Base-by-base conservation (phyloP, 1,140 invertebrate species). In the Drosophila lacteicornis region DNA sequence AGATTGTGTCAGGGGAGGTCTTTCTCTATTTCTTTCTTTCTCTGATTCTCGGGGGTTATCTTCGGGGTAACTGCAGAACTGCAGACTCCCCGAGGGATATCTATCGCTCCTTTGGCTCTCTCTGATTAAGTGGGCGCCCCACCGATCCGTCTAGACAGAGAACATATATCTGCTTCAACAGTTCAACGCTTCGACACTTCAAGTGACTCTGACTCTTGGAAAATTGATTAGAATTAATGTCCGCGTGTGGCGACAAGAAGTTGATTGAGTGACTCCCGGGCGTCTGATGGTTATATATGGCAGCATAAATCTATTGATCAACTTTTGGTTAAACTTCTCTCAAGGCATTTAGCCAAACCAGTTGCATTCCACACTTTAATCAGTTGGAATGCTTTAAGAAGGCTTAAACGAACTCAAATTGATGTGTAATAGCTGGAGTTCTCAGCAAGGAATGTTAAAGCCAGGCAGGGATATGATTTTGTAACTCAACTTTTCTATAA, bases 221-320 rank as follows among this genome's bases (percentile, higher is more conserved):
- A 90, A 90, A 91, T 91, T 90, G 79, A 90, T 90, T 90, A 85
- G 71, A 90, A 90, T 82, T 90, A 85, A 85, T 90, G 85, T 85
- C 84, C 81, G 70, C 70, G 67, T 73, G 82, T 69, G 63, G 62
- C 79, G 76, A 70, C 83, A 77, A 84, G 77, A 83, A 75, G 73
- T 87, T 87, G 84, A 87, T 87, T 88, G 73, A 83, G 74, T 50
- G 69, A 49, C 50, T 58, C 45, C 68, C 65, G 45, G 65, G 65
- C 40, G 46, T 27, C 65, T 57, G 81, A 84, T 84, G 71, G 33
- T 80, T 57, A 77, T 75, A 81, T 61, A 82, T 75, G 61, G 59
- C 45, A 71, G 47, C 30, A 46, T 74, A 59, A 58, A 59, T 71
- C 69, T 71, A 46, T 58, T 27, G 51, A 74, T 84, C 38, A 73